phyloP scores from a whole-genome alignment of 2,113 vertebrate genomes.

The Cinclus mexicanus region DNA sequence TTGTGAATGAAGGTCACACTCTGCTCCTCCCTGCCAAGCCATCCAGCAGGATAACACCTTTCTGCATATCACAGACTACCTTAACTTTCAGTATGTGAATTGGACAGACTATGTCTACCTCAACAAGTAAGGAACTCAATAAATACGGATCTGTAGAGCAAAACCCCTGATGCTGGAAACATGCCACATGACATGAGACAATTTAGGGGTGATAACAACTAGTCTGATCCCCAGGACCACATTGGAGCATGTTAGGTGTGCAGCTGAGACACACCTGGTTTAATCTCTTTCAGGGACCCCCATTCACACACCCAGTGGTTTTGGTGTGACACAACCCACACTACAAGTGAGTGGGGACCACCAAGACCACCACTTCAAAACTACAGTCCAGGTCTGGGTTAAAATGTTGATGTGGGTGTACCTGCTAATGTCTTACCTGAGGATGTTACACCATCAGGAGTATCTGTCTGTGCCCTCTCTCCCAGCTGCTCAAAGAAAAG shows the following conservation, averaged over 20 bases:
- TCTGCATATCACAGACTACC: neutral
- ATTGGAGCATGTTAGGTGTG: neutral
- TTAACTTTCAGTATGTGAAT: neutral
- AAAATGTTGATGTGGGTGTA: neutral
- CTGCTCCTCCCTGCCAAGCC: neutral
- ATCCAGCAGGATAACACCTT: neutral
- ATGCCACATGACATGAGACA: neutral
- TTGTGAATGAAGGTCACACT: neutral
- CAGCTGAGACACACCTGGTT: neutral
- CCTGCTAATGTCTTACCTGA: neutral
- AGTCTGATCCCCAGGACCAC: neutral
- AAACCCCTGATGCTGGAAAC: neutral
- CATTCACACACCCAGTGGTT: neutral
- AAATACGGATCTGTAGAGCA: neutral
- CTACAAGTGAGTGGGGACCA: neutral
- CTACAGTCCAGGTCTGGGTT: neutral
- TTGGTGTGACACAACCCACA: neutral
- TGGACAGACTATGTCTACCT: neutral
- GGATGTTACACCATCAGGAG: neutral
- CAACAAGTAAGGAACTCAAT: neutral
- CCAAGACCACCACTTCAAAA: neutral
- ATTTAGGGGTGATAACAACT: neutral
- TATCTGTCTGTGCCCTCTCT: neutral
- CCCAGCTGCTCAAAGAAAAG: neutral
- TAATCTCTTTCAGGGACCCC: neutral